Conservation (phyloP, 2,888 invertebrate genomes). For the Xestobium rufovillosum region DNA sequence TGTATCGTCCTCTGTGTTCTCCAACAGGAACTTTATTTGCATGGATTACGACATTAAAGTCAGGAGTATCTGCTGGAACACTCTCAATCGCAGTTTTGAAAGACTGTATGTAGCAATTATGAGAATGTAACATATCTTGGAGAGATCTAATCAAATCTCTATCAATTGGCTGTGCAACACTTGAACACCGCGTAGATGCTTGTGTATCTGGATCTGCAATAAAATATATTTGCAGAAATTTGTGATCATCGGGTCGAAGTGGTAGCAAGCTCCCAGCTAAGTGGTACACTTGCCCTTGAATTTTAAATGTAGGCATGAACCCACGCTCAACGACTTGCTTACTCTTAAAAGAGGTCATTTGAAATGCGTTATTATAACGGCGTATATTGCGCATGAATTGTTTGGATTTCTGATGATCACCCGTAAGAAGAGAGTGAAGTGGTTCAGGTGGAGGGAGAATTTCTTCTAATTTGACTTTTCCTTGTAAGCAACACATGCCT, state of each 20-base stretch:
- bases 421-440: constrained; percentile 12
- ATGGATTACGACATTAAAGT: too few relatives aligned
- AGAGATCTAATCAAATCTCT: constrained; percentile 2
- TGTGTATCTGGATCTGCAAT: constrained; percentile 20
- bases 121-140: constrained; percentile 5
- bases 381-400: constrained; percentile 12
- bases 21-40: too few relatives aligned
- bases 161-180: constrained; percentile 1
- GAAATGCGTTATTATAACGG: constrained; percentile 6
- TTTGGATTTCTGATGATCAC: constrained; percentile 8
- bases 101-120: too few relatives aligned
- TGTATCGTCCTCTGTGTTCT: too few relatives aligned
- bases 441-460: constrained; percentile 27
- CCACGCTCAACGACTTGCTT: not conserved
- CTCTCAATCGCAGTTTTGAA: too few relatives aligned
- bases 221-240: constrained; percentile 24
- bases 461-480: constrained; percentile 36
- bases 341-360: constrained; percentile 9
- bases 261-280: constrained; percentile 20
- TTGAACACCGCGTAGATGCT: constrained; percentile 7
- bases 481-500: constrained; percentile 32
- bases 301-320: constrained; percentile 8
- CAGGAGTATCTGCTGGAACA: too few relatives aligned
- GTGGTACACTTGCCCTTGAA: constrained; percentile 25
- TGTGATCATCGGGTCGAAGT: constrained; percentile 16